phyloP scores from a whole-genome alignment of 2,888 invertebrate species.

The Drosophila kuntzei region DNA sequence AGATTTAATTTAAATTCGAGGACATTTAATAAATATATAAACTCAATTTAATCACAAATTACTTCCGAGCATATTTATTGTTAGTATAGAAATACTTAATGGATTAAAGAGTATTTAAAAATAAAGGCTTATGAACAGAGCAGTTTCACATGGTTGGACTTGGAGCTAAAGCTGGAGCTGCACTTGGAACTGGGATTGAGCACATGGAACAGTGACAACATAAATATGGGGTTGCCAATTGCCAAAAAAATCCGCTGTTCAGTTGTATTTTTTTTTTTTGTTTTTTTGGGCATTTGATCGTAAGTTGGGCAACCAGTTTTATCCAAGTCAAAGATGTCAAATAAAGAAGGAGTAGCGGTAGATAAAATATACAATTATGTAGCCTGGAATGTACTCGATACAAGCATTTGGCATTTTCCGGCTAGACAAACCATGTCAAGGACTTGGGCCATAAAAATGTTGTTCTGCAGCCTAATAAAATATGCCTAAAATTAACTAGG shows the following conservation, averaged over 20 bases:
- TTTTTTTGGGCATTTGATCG: slow-evolving; percentile 16
- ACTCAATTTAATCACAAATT: neutral
- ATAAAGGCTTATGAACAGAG: neutral
- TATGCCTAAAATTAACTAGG: slow-evolving; percentile 8
- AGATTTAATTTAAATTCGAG: neutral
- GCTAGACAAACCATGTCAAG: slow-evolving; percentile 21
- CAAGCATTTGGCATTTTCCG: slow-evolving; percentile 12
- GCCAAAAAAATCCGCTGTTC: slow-evolving; percentile 36
- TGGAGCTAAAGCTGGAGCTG: neutral
- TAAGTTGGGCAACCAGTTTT: slow-evolving; percentile 67
- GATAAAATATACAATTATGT: neutral
- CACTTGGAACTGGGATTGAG: slow-evolving; percentile 2
- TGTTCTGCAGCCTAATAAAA: neutral
- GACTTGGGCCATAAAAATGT: slow-evolving; percentile 5
- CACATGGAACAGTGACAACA: slow-evolving; percentile 36
- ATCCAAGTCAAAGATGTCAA: slow-evolving; percentile 66
- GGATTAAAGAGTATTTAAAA: neutral
- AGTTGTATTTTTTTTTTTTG: slow-evolving; percentile 31
- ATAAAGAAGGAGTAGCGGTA: slow-evolving; percentile 27
- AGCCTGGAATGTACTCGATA: slow-evolving; percentile 3
- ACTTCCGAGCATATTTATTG: neutral
- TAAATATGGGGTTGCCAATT: slow-evolving; percentile 40
- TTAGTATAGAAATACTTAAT: neutral
- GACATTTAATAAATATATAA: neutral
- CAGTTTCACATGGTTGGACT: neutral